Base-by-base conservation (phyloP, 2,113 vertebrate genomes). In the Synodontis membranacea region DNA sequence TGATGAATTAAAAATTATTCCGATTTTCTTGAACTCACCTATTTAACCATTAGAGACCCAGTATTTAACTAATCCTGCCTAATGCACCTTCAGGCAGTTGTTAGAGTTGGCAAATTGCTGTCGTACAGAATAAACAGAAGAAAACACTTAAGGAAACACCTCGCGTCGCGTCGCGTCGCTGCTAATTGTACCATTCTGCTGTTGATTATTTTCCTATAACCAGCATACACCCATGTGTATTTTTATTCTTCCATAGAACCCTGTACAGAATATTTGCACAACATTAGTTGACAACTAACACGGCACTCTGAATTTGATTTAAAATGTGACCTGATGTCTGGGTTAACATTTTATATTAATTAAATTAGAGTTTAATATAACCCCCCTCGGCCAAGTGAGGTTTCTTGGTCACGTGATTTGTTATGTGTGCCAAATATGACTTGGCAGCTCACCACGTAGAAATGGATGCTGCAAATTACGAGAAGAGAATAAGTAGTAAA, bases 311-410 rank as follows among this genome's bases (percentile, higher is more conserved):
- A 12, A n/a, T 66, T 66, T 17, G 14, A 15, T 34, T 31, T 6
- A 17, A 17, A 66, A 15, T 66, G 34, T 28, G 58, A 60, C 58
- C 58, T 66, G n/a, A 1, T 31, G 15, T 66, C 62, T 37, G 34
- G 66, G 66, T 37, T 68, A 68, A 37, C 31, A 68, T 68, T 68
- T 68, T 39, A 68, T 68, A 37, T 37, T 68, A 68, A 68, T 68
- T 15, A 39, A 39, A 68, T 68, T 64, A 64, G 60, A 64, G 0
- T 60, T 34, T 66, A 66, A 66, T 66, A n/a, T n/a, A n/a, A n/a
- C n/a, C 3, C 6, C 11, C 7, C 66, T 68, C 39, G 15, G 12
- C 31, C 31, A 34, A 39, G 66, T 68, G 62, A 31, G 28, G 28
- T 31, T 66, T 66, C 31, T 66, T 66, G 66, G 66, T 70, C 34